Evolutionary conservation across 2,113 vertebrate species (phyloP).

Genomic region (Ia io): DNA sequence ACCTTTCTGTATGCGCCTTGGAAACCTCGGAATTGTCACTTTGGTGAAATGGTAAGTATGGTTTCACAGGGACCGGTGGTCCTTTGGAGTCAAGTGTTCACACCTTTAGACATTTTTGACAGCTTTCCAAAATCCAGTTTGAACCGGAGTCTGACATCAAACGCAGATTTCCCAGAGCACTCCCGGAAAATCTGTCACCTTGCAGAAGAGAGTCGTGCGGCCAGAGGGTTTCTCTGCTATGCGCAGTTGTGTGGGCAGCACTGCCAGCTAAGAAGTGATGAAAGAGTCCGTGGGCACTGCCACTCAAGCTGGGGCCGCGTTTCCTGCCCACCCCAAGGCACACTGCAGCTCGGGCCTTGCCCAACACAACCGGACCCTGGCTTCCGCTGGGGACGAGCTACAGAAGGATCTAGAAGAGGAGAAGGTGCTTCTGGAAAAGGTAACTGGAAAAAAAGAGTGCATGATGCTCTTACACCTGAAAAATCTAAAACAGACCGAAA

Average conservation of each 20-base stretch:
- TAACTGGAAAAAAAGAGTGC: conserved; percentile 88
- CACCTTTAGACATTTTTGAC: background rate
- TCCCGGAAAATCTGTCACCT: background rate
- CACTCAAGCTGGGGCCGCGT: background rate
- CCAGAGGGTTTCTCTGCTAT: background rate
- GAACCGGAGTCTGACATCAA: background rate
- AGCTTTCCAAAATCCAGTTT: background rate
- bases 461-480: conserved; percentile 88
- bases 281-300: background rate
- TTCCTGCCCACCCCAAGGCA: background rate
- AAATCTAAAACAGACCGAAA: conserved; percentile 90
- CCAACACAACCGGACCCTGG: conserved; percentile 29
- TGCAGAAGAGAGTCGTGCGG: background rate
- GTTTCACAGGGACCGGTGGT: background rate
- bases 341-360: background rate
- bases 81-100: background rate
- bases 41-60: background rate
- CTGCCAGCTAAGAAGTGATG: background rate
- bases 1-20: background rate
- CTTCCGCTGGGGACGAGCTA: conserved; percentile 79
- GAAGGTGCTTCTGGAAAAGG: conserved; percentile 48
- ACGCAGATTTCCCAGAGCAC: background rate
- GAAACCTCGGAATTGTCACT: background rate
- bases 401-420: conserved; percentile 92
- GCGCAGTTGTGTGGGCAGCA: background rate